These are phyloP conservation scores for Geococcyx californianus DNA, from an alignment of 2,113 vertebrate species.

Conservation along the genomic window DNA sequence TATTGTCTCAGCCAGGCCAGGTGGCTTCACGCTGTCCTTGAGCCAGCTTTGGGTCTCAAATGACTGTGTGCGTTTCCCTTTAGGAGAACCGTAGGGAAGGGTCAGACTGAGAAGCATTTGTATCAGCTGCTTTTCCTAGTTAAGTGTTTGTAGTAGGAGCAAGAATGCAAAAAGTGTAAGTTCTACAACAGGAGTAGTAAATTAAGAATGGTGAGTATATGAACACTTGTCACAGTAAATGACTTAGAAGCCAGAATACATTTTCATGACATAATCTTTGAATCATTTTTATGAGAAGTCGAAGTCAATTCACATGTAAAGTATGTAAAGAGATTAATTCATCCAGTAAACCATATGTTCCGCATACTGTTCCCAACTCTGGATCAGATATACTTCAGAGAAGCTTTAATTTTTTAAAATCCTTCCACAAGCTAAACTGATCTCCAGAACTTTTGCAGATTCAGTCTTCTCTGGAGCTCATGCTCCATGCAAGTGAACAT, in stretches of 20 bases:
- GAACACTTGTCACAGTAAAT: conserved; percentile 23
- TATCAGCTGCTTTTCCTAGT: background rate
- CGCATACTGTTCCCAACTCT: background rate
- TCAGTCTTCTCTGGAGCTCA: conserved; percentile 22
- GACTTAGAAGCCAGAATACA: background rate
- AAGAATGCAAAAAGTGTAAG: background rate
- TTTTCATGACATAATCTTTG: conserved; percentile 27
- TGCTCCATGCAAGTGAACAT: background rate
- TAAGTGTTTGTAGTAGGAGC: background rate
- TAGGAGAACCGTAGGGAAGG: background rate
- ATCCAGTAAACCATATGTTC: conserved; percentile 13
- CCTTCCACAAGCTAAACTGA: background rate
- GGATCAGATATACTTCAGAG: conserved; percentile 40
- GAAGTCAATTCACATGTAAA: background rate
- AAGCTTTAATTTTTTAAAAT: conserved; percentile 29
- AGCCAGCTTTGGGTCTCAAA: background rate
- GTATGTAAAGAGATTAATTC: conserved; percentile 18
- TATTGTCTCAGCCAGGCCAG: background rate
- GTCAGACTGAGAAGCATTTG: background rate
- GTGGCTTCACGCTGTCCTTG: background rate
- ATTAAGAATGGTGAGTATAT: background rate
- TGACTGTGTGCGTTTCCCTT: background rate
- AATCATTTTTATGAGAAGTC: conserved; percentile 62
- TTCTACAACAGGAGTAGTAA: background rate
- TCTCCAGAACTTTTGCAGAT: conserved; percentile 8